Evolutionary conservation across 1,140 invertebrate species (phyloP), one percentile per base, ranked within the genome.

Genomic region (Drepana arcuata): DNA sequence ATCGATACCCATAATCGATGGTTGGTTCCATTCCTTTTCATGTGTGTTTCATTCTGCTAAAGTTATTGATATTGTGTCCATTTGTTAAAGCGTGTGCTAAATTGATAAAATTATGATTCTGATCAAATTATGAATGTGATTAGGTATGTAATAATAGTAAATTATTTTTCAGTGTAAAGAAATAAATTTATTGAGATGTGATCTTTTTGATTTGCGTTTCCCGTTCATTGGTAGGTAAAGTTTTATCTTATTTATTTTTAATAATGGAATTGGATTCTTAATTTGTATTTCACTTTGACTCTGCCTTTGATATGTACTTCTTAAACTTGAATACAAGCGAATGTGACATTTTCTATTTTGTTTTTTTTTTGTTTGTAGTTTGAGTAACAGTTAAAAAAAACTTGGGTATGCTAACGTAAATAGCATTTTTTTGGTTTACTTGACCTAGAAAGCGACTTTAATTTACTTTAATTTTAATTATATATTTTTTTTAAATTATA

Each of bases 1-100:
- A 54, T 59, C 49, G 49, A 54, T 56, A n/a, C n/a, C n/a, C n/a
- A n/a, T n/a, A n/a, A n/a, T 51, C 34, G 7, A 15, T 29, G 18
- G 21, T 12, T 42, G 35, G 28, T 39, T 42, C 32, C 51, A 54
- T 54, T 49, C 42, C 46, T 54, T 42, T 41, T 35, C 11, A 26
- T n/a, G n/a, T n/a, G n/a, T n/a, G n/a, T n/a, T n/a, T n/a, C n/a
- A n/a, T n/a, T n/a, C n/a, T n/a, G n/a, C n/a, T n/a, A n/a, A n/a
- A 32, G 15, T 4, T 26, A 18, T 7, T 16, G 16, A 32, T 11
- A 25, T n/a, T n/a, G n/a, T n/a, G n/a, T n/a, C n/a, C n/a, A n/a
- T n/a, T n/a, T n/a, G n/a, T n/a, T n/a, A n/a, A n/a, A n/a, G n/a
- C n/a, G 16, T 21, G 10, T 34, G 30, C 16, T 33, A 18, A 34